These are phyloP conservation scores for Eulithis prunata DNA, from an alignment of 2,888 invertebrate species.

Conservation along the genomic window DNA sequence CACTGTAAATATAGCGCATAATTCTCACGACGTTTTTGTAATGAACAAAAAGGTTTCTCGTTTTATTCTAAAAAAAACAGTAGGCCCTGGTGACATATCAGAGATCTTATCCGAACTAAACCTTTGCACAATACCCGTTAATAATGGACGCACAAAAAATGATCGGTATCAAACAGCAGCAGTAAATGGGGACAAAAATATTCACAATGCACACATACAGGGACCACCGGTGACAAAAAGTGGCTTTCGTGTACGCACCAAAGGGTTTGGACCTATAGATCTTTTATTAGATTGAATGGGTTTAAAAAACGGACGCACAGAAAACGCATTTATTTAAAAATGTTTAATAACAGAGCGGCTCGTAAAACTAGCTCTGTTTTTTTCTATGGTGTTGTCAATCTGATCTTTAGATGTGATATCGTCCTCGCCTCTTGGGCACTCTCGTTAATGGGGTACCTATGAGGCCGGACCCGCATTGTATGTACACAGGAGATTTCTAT, in stretches of 20 bases:
- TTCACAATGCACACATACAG: constrained; percentile 68
- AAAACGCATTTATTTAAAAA: constrained; percentile 72
- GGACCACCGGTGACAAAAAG: constrained; percentile 69
- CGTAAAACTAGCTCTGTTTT: constrained; percentile 76
- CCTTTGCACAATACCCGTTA: constrained; percentile 78
- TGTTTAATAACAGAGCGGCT: constrained; percentile 81
- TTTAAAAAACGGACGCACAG: constrained; percentile 69
- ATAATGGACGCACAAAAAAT: constrained; percentile 80
- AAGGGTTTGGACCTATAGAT: constrained; percentile 75
- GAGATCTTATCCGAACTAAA: constrained; percentile 81
- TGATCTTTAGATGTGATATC: constrained; percentile 79
- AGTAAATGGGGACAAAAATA: constrained; percentile 74
- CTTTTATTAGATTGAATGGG: constrained; percentile 66
- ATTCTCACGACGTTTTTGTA: constrained; percentile 68
- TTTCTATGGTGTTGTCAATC: constrained; percentile 77
- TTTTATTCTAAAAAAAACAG: constrained; percentile 69
- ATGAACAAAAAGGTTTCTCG: constrained; percentile 70
- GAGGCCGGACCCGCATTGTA: constrained; percentile 79
- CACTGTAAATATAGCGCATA: constrained; percentile 29
- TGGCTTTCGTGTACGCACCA: constrained; percentile 65
- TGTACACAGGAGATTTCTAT: constrained; percentile 73
- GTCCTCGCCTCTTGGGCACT: constrained; percentile 74
- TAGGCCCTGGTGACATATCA: constrained; percentile 78
- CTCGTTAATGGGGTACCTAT: constrained; percentile 82
- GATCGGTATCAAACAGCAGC: constrained; percentile 80